phyloP scores from a whole-genome alignment of 2,797 vertebrate genomes.

The Sphenodon punctatus region DNA sequence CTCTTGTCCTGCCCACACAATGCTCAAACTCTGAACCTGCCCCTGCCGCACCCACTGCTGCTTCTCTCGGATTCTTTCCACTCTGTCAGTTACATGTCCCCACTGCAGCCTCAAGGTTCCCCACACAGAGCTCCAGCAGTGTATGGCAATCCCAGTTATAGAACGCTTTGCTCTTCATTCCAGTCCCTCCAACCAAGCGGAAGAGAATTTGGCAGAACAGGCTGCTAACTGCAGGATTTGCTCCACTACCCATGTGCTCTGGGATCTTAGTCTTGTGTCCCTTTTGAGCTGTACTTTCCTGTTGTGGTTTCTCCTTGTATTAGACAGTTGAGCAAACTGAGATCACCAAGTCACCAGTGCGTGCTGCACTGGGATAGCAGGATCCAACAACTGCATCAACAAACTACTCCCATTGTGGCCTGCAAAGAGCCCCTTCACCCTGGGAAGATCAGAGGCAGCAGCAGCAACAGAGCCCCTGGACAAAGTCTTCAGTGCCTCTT shows the following conservation, averaged over 20 bases:
- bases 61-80: not conserved
- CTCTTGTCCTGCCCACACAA: not conserved
- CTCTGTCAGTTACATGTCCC: not conserved
- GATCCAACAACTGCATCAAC: too few relatives aligned
- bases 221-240: not conserved
- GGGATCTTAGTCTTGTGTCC: too few relatives aligned
- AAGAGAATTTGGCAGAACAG: not conserved
- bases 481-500: constrained; percentile 39
- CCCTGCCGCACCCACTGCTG: rapidly evolving
- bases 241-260: not conserved
- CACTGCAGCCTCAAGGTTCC: not conserved
- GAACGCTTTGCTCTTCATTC: not conserved
- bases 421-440: too few relatives aligned
- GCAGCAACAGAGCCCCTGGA: not conserved
- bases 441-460: not conserved
- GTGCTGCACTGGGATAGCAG: not conserved
- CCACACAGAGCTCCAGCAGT: not conserved
- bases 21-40: constrained; percentile 11
- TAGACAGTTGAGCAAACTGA: not conserved
- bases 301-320: not conserved
- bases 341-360: rapidly evolving
- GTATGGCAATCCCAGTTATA: not conserved
- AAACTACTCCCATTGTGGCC: too few relatives aligned
- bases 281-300: not conserved
- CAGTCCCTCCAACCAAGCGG: not conserved